These are phyloP conservation scores for Ceramica pisi DNA, from an alignment of 2,888 invertebrate genomes.

Conservation along the genomic window DNA sequence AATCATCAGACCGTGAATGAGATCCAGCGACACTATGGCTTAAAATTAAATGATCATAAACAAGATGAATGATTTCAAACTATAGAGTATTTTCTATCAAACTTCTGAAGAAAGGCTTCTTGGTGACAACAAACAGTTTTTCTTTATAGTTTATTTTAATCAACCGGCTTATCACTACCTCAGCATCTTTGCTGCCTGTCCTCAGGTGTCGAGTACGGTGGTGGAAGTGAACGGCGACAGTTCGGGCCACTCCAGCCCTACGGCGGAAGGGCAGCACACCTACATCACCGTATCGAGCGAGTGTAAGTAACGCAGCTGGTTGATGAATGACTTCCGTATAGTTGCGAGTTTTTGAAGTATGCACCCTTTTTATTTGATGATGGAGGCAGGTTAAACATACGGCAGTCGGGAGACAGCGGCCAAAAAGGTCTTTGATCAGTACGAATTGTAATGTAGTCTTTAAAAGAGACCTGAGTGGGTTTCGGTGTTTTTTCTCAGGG, in stretches of 20 bases:
- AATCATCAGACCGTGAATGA: background rate
- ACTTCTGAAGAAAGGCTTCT: no score
- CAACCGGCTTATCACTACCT: background rate
- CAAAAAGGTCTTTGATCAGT: no score
- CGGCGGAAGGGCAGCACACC: slow-evolving; percentile 88
- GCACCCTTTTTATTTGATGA: slow-evolving; percentile 28
- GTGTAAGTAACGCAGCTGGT: slow-evolving; percentile 43
- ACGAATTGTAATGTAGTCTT: no score
- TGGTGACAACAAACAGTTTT: no score
- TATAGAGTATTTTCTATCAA: no score
- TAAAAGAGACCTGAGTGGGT: no score
- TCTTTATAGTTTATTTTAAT: no score
- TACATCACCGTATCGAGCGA: slow-evolving; percentile 92
- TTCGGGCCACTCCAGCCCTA: slow-evolving; percentile 90
- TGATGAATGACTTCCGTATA: background rate
- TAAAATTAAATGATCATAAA: background rate
- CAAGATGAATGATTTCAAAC: no score
- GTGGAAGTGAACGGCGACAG: slow-evolving; percentile 90
- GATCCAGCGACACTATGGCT: background rate
- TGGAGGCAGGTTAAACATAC: slow-evolving; percentile 1
- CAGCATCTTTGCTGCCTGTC: slow-evolving; percentile 25
- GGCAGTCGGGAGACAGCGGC: background rate
- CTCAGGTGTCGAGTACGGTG: slow-evolving; percentile 85
- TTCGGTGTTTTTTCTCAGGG: no score
- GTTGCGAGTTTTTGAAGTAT: slow-evolving; percentile 17